Conservation (phyloP, 2,888 invertebrate species). For the Drosophila fulvimacula region DNA sequence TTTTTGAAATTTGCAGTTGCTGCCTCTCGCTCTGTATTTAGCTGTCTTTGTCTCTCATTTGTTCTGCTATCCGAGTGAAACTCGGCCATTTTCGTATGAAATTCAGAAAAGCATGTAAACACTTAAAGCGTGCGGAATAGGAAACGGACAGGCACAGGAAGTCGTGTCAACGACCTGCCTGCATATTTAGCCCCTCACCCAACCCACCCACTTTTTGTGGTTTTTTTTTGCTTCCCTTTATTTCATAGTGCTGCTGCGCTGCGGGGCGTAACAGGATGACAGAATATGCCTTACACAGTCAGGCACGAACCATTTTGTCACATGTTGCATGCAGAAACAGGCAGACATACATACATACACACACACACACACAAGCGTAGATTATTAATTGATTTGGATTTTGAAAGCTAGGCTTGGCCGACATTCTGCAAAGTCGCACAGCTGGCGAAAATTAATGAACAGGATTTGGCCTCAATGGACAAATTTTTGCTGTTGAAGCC, state of each 20-base stretch:
- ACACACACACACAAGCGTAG: background rate
- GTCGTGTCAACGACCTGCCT: conserved; percentile 14
- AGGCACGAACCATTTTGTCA: conserved; percentile 46
- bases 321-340: conserved; percentile 62
- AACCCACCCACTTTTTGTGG: background rate
- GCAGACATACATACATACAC: background rate
- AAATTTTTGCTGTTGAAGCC: conserved; percentile 26
- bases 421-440: conserved; percentile 31
- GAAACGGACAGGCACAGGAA: conserved; percentile 29
- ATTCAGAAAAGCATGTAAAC: conserved; percentile 49
- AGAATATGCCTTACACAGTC: conserved; percentile 14
- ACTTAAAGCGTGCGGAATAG: conserved; percentile 32
- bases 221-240: no score
- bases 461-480: conserved; percentile 21
- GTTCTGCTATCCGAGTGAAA: conserved; percentile 9
- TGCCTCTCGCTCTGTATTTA: background rate
- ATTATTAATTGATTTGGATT: conserved; percentile 71
- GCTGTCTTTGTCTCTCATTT: background rate
- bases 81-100: conserved; percentile 47
- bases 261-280: conserved; percentile 10
- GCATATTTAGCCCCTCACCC: background rate
- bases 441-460: conserved; percentile 63
- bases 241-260: conserved; percentile 8
- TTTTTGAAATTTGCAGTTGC: background rate
- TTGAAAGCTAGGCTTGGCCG: conserved; percentile 25